These are phyloP conservation scores for Drosophila pandora DNA, from an alignment of 1,140 invertebrate species.

Conservation along the genomic window DNA sequence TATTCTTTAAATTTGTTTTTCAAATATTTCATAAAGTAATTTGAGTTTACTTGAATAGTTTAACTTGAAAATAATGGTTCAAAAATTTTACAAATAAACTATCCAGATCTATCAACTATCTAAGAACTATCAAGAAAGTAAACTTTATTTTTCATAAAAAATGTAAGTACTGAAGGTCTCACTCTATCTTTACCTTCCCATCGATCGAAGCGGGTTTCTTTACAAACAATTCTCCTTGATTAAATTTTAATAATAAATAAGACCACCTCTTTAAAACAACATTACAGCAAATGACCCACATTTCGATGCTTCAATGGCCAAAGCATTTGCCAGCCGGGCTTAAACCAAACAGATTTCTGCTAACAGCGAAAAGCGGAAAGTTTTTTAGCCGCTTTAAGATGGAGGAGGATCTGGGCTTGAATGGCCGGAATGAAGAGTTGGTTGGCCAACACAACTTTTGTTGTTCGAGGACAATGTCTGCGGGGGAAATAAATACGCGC, in stretches of 20 bases:
- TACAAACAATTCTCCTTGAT: slow-evolving; percentile 39
- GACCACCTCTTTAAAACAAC: slow-evolving; percentile 44
- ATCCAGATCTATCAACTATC: too few species aligned
- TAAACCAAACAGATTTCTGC: slow-evolving; percentile 25
- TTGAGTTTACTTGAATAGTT: too few species aligned
- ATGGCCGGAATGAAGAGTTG: slow-evolving; percentile 23
- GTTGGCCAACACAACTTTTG: slow-evolving; percentile 53
- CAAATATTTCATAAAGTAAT: too few species aligned
- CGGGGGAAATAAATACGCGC: slow-evolving; percentile 6
- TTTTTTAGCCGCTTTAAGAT: slow-evolving; percentile 35
- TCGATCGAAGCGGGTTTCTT: slow-evolving; percentile 29
- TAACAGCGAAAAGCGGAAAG: neutral
- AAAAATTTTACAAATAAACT: too few species aligned
- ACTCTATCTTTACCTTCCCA: neutral
- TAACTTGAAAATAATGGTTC: too few species aligned
- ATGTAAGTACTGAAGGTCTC: neutral
- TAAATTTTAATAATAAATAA: slow-evolving; percentile 47
- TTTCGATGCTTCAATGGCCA: slow-evolving; percentile 15
- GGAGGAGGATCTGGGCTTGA: slow-evolving; percentile 10
- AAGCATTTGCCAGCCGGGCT: slow-evolving; percentile 8
- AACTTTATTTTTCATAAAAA: neutral
- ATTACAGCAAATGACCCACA: slow-evolving; percentile 50
- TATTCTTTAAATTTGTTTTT: too few species aligned
- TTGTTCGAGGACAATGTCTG: slow-evolving; percentile 71
- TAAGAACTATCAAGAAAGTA: too few species aligned